phyloP scores from a whole-genome alignment of 1,140 invertebrate species.

The Dendroctonus valens region DNA sequence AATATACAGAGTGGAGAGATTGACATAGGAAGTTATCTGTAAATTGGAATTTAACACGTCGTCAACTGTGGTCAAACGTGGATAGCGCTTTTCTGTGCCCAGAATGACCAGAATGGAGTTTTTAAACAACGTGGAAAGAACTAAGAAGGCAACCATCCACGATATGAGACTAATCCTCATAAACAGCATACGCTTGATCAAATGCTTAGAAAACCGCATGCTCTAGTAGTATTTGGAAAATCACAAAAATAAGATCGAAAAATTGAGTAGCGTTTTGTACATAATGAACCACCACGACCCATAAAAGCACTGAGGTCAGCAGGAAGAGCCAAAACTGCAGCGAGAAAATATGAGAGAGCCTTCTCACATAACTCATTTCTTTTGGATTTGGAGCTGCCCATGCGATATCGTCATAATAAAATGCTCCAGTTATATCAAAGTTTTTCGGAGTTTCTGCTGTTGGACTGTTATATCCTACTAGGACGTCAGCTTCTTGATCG shows the following conservation, averaged over 20 bases:
- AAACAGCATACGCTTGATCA: neutral
- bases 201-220: slow-evolving; percentile 2
- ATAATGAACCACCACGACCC: slow-evolving; percentile 7
- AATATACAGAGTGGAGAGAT: slow-evolving; percentile 10
- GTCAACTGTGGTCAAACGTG: neutral
- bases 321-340: slow-evolving; percentile 4
- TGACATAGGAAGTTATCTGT: slow-evolving; percentile 9
- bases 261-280: neutral
- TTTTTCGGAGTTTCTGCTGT: slow-evolving; percentile 1
- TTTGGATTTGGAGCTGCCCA: slow-evolving; percentile 12
- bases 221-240: slow-evolving; percentile 14
- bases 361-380: slow-evolving; percentile 11
- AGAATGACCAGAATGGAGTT: slow-evolving; percentile 19
- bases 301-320: neutral
- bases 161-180: slow-evolving; percentile 2
- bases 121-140: slow-evolving; percentile 18
- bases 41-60: neutral
- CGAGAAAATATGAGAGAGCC: slow-evolving; percentile 9
- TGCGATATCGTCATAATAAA: slow-evolving; percentile 6
- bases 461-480: slow-evolving; percentile 11
- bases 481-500: slow-evolving; percentile 4
- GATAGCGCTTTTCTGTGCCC: slow-evolving; percentile 1
- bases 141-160: slow-evolving; percentile 17
- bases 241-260: neutral
- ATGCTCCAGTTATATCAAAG: slow-evolving; percentile 5